Conservation (phyloP, 2,888 invertebrate species). For the Ischnura elegans region DNA sequence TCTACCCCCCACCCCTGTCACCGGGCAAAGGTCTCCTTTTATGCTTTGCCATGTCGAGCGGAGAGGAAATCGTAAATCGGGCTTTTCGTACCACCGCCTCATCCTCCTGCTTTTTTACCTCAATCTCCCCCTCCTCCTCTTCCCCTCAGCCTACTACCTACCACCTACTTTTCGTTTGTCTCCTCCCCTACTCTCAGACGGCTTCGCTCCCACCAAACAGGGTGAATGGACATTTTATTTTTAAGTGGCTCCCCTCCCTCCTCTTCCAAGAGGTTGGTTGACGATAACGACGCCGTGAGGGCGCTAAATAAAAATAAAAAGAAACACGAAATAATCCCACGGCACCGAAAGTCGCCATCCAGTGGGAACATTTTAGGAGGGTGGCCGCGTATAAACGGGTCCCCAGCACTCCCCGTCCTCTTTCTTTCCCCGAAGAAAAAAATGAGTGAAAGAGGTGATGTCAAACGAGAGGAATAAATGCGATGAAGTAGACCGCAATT, state of each 20-base stretch:
- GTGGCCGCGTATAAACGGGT: neutral
- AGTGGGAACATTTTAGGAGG: neutral
- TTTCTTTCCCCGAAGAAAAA: too few species aligned
- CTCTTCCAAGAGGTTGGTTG: neutral
- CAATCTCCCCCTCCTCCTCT: too few species aligned
- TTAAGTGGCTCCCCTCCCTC: neutral
- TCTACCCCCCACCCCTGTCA: neutral
- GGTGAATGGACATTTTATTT: neutral
- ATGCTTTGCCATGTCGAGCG: neutral
- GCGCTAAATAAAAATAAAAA: neutral
- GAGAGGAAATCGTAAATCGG: slow-evolving; percentile 19
- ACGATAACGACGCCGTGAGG: neutral
- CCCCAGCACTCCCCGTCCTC: neutral
- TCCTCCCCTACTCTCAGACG: neutral
- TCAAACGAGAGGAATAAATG: neutral
- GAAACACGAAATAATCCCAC: too few species aligned
- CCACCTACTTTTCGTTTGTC: neutral
- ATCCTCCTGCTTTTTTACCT: too few species aligned
- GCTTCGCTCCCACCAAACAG: neutral
- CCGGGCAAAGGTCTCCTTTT: slow-evolving; percentile 18
- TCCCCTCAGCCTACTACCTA: too few species aligned
- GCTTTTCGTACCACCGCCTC: neutral
- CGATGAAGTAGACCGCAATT: neutral
- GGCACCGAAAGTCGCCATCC: neutral
- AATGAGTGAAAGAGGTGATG: neutral